These are phyloP conservation scores for Acipenser ruthenus DNA, from an alignment of 2,797 vertebrate species.

Conservation along the genomic window DNA sequence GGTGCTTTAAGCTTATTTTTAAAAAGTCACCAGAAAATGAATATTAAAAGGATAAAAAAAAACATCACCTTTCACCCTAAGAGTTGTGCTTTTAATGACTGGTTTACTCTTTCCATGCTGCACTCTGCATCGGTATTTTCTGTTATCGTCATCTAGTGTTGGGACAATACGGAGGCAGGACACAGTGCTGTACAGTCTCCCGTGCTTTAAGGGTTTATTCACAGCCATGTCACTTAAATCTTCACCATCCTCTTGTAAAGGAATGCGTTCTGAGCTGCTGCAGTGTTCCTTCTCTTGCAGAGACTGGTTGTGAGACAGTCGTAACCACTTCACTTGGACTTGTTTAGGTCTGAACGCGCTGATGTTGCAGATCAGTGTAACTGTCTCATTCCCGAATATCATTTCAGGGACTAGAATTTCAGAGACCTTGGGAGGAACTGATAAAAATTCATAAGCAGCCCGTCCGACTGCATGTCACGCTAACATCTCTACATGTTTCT, in stretches of 20 bases:
- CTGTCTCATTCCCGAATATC: slow-evolving; percentile 25
- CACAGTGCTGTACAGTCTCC: slow-evolving; percentile 24
- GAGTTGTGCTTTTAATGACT: slow-evolving; percentile 26
- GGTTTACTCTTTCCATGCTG: slow-evolving; percentile 15
- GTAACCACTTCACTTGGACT: slow-evolving; percentile 42
- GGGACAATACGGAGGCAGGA: slow-evolving; percentile 38
- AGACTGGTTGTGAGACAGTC: neutral
- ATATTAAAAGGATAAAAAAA: no score
- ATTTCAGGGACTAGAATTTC: slow-evolving; percentile 35
- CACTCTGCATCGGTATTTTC: slow-evolving; percentile 35
- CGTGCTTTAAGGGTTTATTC: slow-evolving; percentile 30
- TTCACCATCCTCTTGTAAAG: slow-evolving; percentile 17
- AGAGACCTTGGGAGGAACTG: slow-evolving; percentile 39
- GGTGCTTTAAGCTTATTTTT: no score
- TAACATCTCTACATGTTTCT: neutral
- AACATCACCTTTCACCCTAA: slow-evolving; percentile 29
- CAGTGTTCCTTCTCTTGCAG: neutral
- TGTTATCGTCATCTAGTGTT: slow-evolving; percentile 32
- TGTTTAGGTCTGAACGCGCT: slow-evolving; percentile 24
- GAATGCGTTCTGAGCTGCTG: neutral
- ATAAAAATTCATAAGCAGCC: neutral
- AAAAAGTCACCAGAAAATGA: no score
- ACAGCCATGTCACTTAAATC: slow-evolving; percentile 32
- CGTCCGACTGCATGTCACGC: no score
- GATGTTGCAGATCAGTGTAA: slow-evolving; percentile 38